Evolutionary conservation across 2,113 vertebrate species (phyloP).

Genomic region (Stegastes partitus): DNA sequence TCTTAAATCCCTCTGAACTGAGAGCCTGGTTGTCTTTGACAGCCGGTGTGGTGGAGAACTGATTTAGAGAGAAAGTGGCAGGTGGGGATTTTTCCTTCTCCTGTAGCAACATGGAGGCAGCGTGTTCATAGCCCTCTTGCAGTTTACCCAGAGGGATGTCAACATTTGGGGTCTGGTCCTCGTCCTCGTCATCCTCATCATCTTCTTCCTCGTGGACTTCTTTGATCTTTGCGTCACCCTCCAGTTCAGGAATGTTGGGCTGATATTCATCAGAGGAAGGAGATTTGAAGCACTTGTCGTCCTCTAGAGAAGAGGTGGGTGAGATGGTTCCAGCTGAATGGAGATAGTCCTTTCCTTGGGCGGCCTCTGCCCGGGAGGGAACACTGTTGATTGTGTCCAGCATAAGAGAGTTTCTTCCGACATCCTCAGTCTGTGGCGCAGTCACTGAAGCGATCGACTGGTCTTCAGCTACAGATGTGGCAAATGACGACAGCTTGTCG

Average conservation of each 20-base stretch:
- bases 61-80: constrained; percentile 29
- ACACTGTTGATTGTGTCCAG: constrained; percentile 92
- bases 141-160: constrained; percentile 88
- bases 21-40: constrained; percentile 49
- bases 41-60: constrained; percentile 46
- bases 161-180: constrained; percentile 86
- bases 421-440: constrained; percentile 94
- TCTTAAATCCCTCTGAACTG: constrained; percentile 55
- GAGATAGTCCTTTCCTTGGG: constrained; percentile 94
- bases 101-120: constrained; percentile 78
- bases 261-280: constrained; percentile 94
- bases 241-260: constrained; percentile 84
- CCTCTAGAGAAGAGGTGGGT: constrained; percentile 96
- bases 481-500: constrained; percentile 97
- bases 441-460: constrained; percentile 95
- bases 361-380: constrained; percentile 91
- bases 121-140: constrained; percentile 84
- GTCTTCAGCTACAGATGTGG: constrained; percentile 96
- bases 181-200: constrained; percentile 89
- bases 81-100: constrained; percentile 72
- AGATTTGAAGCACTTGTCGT: constrained; percentile 97
- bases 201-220: constrained; percentile 84
- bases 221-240: constrained; percentile 80
- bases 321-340: constrained; percentile 97
- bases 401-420: constrained; percentile 90